Evolutionary conservation across 2,113 vertebrate species (phyloP).

Genomic region (Ptilonorhynchus violaceus): DNA sequence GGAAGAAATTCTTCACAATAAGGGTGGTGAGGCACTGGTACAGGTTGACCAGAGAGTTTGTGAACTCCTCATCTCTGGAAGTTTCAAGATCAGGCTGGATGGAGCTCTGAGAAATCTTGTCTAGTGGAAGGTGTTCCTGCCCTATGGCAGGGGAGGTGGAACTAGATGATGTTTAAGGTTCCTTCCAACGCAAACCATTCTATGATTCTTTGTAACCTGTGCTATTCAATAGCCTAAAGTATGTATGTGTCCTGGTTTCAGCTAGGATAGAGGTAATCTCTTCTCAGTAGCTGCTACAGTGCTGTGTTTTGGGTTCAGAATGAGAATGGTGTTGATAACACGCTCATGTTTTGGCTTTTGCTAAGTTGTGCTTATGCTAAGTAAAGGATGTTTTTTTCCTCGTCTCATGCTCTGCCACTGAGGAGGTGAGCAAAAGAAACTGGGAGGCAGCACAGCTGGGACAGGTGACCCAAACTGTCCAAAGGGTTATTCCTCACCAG

Average conservation of each 20-base stretch:
- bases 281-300: neutral
- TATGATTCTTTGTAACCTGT: neutral
- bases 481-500: neutral
- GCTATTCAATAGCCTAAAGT: neutral
- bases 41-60: neutral
- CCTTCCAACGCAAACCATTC: neutral
- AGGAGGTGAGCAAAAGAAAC: neutral
- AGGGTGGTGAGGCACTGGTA: neutral
- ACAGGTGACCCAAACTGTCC: neutral
- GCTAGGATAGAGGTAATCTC: neutral
- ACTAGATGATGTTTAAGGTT: neutral
- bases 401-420: neutral
- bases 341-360: neutral
- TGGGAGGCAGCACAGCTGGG: neutral
- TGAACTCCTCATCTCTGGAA: neutral
- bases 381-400: neutral
- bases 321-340: neutral
- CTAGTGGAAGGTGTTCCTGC: neutral
- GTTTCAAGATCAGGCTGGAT: neutral
- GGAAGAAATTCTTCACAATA: neutral
- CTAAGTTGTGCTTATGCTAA: no score
- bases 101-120: neutral
- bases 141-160: neutral
- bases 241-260: neutral
- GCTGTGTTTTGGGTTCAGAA: neutral